Base-by-base conservation (phyloP, 2,888 invertebrate species). In the Clusia tigrina region DNA sequence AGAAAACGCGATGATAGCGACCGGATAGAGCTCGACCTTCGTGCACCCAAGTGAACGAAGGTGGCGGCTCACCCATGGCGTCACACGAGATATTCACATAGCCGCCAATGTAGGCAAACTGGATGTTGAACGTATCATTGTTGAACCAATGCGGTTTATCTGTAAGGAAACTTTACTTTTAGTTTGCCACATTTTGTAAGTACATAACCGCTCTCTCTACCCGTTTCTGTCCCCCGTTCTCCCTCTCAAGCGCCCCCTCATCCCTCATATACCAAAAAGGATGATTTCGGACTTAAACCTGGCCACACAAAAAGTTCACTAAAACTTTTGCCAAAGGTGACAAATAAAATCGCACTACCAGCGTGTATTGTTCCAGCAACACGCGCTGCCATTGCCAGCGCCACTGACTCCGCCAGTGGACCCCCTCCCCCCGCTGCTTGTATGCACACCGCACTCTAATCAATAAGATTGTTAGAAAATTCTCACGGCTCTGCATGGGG, bases 51-150 rank as follows among this genome's bases (percentile, higher is more conserved):
- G 84, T 84, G 71, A 87, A 88, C 20, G 83, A 84, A 56, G 88
- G 86, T 26, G 84, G 81, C 1, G 88, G 88, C 72, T 86, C 86
- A 1, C 86, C 86, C 72, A 85, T 83, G 64, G 86, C 88, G 74
- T 85, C 82, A 80, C 89, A 89, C 10, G 88, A 88, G 60, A 90
- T 81, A 79, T 89, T 89, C 2, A 86, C 87, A 46, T 79, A 79
- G 37, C 88, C 88, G 23, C 85, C 85, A 64, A 88, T 71, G 69
- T 81, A 84, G 25, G 82, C 80, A 63, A 78, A 84, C 63, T 81
- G 79, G 51, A 77, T 60, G 61, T 74, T 74, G 23, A 74, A 67
- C 26, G 78, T 80, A 56, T 80, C 79, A 67, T 78, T 78, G 65
- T 71, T 71, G 63, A 76, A 73, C 77, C 82, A 79, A 54, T 80